These are phyloP conservation scores for Xyliphius kryptos DNA, from an alignment of 2,113 vertebrate genomes.

Conservation along the genomic window DNA sequence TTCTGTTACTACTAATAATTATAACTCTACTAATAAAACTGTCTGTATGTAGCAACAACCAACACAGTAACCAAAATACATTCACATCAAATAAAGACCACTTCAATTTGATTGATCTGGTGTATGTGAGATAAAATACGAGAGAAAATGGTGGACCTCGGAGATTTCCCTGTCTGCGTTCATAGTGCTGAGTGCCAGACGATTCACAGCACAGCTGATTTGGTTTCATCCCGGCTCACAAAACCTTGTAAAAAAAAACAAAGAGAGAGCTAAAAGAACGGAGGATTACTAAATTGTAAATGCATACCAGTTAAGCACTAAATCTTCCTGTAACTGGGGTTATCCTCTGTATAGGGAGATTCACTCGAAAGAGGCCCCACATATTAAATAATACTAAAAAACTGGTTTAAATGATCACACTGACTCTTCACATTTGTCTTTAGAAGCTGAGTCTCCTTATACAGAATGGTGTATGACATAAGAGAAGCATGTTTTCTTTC, in stretches of 20 bases:
- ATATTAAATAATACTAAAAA: neutral
- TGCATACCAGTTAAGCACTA: neutral
- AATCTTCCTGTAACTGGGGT: neutral
- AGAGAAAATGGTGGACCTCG: neutral
- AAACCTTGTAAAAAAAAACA: neutral
- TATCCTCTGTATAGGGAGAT: no score
- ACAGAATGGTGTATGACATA: neutral
- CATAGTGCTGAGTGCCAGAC: neutral
- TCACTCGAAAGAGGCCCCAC: no score
- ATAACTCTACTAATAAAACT: neutral
- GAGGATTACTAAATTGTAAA: neutral
- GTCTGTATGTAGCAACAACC: slow-evolving; percentile 1
- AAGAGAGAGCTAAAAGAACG: neutral
- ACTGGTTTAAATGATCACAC: neutral
- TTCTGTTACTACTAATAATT: slow-evolving; percentile 1
- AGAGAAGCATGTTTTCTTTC: neutral
- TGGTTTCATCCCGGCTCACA: neutral
- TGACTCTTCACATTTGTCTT: neutral
- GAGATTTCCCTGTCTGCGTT: neutral
- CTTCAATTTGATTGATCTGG: neutral
- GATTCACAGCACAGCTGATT: neutral
- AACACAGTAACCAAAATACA: neutral
- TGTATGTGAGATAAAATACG: neutral
- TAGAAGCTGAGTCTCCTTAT: no score
- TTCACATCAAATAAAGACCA: neutral